Percentiles rank a stretch among this genome's conserved stretches.
Evolutionary conservation across 1,140 invertebrate genomes (phyloP).

Genomic region (Polypedilum vanderplanki): DNA sequence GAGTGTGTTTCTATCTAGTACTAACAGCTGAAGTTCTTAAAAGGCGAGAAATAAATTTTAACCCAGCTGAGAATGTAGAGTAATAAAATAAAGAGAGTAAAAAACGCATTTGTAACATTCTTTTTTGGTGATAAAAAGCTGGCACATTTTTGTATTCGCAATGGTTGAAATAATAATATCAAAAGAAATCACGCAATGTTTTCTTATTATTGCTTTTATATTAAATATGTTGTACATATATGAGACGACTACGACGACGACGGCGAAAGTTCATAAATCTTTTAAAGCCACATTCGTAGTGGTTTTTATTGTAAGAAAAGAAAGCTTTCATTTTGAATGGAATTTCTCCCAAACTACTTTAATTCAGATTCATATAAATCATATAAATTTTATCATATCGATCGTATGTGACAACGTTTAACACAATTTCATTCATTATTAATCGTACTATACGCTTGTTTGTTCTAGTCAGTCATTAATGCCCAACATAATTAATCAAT

Average conservation of each 20-base stretch:
- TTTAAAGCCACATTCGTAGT: neutral
- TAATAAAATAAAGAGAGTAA: neutral
- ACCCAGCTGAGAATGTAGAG: neutral
- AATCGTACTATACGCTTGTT: no score
- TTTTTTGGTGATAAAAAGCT: neutral
- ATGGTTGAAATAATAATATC: neutral
- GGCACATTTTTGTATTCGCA: constrained; percentile 11
- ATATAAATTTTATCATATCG: no score
- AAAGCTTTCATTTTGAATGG: neutral
- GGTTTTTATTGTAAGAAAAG: neutral
- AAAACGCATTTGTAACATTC: constrained; percentile 1
- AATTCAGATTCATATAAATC: no score
- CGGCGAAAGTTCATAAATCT: neutral
- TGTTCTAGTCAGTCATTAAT: no score
- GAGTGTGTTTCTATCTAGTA: neutral
- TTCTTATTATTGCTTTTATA: neutral
- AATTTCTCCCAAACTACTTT: neutral
- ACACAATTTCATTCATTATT: no score
- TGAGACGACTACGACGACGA: neutral
- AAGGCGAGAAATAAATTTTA: neutral
- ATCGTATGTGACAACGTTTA: no score
- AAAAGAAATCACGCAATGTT: neutral
- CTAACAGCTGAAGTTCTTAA: neutral
- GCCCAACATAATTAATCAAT: no score
- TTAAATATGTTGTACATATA: neutral